Evolutionary conservation across 1,140 invertebrate genomes (phyloP).

Genomic region (Trichomalopsis sarcophagae): DNA sequence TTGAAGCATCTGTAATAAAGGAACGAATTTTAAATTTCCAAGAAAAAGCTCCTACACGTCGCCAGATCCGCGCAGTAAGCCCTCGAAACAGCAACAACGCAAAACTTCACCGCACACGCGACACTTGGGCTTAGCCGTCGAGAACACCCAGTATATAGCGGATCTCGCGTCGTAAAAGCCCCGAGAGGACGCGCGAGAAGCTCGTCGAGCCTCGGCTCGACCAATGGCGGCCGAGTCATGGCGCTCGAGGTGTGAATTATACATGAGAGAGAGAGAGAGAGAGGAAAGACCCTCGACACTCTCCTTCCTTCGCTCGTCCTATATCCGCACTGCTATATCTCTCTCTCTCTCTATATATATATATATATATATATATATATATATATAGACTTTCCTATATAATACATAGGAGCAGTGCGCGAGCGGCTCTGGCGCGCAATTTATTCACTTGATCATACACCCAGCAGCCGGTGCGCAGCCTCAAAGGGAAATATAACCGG

Average conservation of each 20-base stretch:
- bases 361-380: not conserved
- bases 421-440: constrained; percentile 35
- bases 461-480: constrained; percentile 33
- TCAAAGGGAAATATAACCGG: constrained; percentile 17
- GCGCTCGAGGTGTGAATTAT: constrained; percentile 75
- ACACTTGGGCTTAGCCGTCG: too few relatives aligned
- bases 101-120: too few relatives aligned
- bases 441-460: constrained; percentile 55
- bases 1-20: not conserved
- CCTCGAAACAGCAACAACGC: too few relatives aligned
- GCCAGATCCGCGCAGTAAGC: too few relatives aligned
- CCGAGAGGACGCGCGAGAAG: not conserved
- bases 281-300: not conserved
- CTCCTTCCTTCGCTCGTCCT: constrained; percentile 17
- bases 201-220: constrained; percentile 59
- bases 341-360: too few relatives aligned
- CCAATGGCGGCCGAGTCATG: constrained; percentile 71
- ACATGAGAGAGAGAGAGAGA: constrained; percentile 63
- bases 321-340: not conserved
- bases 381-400: not conserved
- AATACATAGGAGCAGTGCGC: not conserved
- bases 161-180: constrained; percentile 62
- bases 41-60: too few relatives aligned
- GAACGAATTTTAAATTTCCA: too few relatives aligned
- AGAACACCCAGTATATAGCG: not conserved